Conservation (phyloP, 2,113 vertebrate genomes). For the Anarhynchus alexandrinus region DNA sequence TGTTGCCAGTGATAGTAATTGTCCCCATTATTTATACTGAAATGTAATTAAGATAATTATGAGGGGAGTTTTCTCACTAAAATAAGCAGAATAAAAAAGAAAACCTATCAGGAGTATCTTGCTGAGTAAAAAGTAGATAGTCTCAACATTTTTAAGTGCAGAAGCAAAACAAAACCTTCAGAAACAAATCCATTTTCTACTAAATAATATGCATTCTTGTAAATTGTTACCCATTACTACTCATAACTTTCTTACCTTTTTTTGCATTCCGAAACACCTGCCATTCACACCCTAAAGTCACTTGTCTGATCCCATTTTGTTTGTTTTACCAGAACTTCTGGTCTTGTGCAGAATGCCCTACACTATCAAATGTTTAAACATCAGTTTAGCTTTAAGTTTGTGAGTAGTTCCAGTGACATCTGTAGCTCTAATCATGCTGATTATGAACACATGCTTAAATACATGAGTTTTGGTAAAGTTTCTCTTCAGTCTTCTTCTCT, state of each 20-base stretch:
- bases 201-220: background rate
- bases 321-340: background rate
- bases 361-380: background rate
- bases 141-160: background rate
- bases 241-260: background rate
- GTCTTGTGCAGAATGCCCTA: background rate
- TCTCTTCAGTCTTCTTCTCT: background rate
- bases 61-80: slow-evolving; percentile 44
- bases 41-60: slow-evolving; percentile 69
- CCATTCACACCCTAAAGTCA: background rate
- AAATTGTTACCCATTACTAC: background rate
- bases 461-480: background rate
- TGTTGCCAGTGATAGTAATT: slow-evolving; percentile 41
- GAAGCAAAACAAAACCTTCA: background rate
- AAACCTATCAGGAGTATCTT: background rate
- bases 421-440: background rate
- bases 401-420: background rate
- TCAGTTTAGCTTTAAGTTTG: background rate
- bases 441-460: background rate
- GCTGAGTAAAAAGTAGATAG: background rate
- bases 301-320: background rate
- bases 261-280: background rate
- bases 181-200: background rate
- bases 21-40: slow-evolving; percentile 64
- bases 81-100: slow-evolving; percentile 27